Evolutionary conservation across 2,888 invertebrate species (phyloP).

Genomic region (Temnothorax unifasciatus): DNA sequence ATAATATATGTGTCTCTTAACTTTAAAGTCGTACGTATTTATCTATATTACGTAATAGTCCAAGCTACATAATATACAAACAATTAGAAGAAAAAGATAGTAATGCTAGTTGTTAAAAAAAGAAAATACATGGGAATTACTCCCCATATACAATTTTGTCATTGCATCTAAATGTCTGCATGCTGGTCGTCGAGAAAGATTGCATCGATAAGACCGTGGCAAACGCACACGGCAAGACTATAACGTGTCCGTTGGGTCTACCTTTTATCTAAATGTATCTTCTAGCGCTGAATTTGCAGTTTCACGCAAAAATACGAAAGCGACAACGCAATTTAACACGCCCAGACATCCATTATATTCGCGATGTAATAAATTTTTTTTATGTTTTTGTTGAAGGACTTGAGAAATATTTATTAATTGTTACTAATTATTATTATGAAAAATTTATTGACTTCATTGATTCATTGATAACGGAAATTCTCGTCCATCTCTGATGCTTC

Average conservation of each 20-base stretch:
- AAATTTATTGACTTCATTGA: not conserved
- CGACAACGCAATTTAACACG: slow-evolving; percentile 36
- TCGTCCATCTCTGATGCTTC: not conserved
- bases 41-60: slow-evolving; percentile 4
- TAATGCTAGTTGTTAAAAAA: not conserved
- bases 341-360: slow-evolving; percentile 25
- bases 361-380: too few relatives aligned
- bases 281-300: slow-evolving; percentile 31
- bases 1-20: not conserved
- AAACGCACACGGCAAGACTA: slow-evolving; percentile 9
- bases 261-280: slow-evolving; percentile 41
- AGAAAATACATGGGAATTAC: not conserved
- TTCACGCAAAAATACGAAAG: slow-evolving; percentile 8
- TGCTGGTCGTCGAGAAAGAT: slow-evolving; percentile 16
- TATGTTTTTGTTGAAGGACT: not conserved
- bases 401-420: slow-evolving; percentile 1
- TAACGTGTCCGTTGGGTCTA: slow-evolving; percentile 36
- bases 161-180: slow-evolving; percentile 1
- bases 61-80: not conserved
- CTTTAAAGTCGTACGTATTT: not conserved
- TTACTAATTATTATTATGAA: not conserved
- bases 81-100: not conserved
- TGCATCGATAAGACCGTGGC: slow-evolving; percentile 2
- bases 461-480: not conserved
- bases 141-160: not conserved